Conservation (phyloP, 2,888 invertebrate species). For the Scaptomyza reducta region DNA sequence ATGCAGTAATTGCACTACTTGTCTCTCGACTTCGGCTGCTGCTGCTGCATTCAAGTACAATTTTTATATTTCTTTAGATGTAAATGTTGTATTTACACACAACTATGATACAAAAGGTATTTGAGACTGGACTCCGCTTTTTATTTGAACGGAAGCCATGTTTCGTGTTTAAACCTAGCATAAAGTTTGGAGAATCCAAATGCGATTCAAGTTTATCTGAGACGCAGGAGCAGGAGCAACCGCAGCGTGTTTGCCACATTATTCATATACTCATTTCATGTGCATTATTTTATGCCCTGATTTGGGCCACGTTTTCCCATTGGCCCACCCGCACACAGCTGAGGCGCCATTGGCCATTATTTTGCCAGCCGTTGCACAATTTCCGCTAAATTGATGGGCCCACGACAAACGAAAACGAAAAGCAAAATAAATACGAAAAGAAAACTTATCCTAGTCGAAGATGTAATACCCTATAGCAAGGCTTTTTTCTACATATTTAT, state of each 20-base stretch:
- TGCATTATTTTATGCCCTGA: slow-evolving; percentile 51
- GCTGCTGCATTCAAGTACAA: slow-evolving; percentile 54
- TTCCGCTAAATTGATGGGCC: slow-evolving; percentile 70
- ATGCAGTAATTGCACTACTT: slow-evolving; percentile 77
- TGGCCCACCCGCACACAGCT: slow-evolving; percentile 24
- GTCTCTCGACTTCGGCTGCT: slow-evolving; percentile 49
- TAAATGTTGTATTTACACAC: neutral
- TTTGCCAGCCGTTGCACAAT: slow-evolving; percentile 61
- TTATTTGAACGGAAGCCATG: neutral
- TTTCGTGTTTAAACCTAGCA: slow-evolving; percentile 4
- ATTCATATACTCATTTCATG: slow-evolving; percentile 57
- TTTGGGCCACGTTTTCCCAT: slow-evolving; percentile 9
- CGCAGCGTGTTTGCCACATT: slow-evolving; percentile 40
- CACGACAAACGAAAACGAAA: slow-evolving; percentile 24
- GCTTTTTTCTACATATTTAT: too few relatives aligned
- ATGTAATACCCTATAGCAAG: neutral
- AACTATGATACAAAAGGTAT: neutral
- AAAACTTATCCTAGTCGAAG: neutral
- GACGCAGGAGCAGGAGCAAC: slow-evolving; percentile 15
- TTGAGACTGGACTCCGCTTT: neutral
- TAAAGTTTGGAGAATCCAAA: neutral
- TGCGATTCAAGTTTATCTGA: slow-evolving; percentile 38
- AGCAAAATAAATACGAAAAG: slow-evolving; percentile 10
- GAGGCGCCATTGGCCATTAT: slow-evolving; percentile 47
- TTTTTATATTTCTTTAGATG: slow-evolving; percentile 40